Evolutionary conservation across 2,797 vertebrate species (phyloP).

Genomic region (Cichlasoma orientale): DNA sequence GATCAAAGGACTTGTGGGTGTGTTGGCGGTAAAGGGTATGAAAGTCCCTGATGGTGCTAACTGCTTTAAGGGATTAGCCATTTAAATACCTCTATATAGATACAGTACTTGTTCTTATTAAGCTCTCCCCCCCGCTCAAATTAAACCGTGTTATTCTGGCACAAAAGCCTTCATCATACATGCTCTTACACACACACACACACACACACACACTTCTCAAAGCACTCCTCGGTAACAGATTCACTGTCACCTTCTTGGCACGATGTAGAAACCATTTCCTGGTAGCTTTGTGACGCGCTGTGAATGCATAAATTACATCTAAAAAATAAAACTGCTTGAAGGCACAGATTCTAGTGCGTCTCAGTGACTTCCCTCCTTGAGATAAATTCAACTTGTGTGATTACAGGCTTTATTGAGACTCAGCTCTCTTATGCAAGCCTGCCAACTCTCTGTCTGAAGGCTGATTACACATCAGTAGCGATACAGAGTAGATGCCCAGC

Average conservation of each 20-base stretch:
- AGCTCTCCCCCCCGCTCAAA: constrained; percentile 42
- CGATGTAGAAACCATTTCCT: neutral
- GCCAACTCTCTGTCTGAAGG: constrained; percentile 10
- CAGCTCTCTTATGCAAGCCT: neutral
- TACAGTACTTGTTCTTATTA: constrained; percentile 56
- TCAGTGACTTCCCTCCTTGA: neutral
- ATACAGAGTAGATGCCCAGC: constrained; percentile 36
- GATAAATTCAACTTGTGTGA: constrained; percentile 25
- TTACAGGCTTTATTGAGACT: constrained; percentile 38
- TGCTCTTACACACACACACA: constrained; percentile 6
- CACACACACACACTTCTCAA: neutral
- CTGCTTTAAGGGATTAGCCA: constrained; percentile 70
- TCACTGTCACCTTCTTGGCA: neutral
- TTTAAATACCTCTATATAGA: constrained; percentile 54
- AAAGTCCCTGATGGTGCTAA: constrained; percentile 56
- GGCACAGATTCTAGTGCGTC: neutral
- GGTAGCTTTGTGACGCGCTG: neutral
- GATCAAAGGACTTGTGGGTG: constrained; percentile 16
- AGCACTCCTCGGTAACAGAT: constrained; percentile 1
- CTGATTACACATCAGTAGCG: constrained; percentile 39
- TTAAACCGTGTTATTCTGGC: constrained; percentile 48
- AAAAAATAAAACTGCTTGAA: neutral
- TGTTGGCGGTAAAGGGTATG: constrained; percentile 9
- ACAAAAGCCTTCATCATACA: constrained; percentile 33
- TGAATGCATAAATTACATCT: neutral